phyloP scores from a whole-genome alignment of 2,888 invertebrate genomes.

The Hetaerina titia region DNA sequence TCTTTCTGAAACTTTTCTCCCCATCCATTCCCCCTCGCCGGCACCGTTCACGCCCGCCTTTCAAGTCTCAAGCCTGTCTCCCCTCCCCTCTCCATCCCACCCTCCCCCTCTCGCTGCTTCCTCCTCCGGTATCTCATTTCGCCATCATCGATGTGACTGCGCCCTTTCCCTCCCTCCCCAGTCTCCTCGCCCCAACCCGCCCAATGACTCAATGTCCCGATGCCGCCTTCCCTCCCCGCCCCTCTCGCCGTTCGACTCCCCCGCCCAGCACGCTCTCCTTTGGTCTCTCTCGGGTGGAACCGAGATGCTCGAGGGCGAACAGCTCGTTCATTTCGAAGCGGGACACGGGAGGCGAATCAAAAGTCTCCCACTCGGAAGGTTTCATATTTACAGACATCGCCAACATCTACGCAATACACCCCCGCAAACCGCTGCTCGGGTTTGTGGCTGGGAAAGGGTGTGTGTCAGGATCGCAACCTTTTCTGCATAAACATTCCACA shows the following conservation, averaged over 20 bases:
- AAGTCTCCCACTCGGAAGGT: too few species aligned
- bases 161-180: not conserved
- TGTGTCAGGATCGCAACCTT: too few species aligned
- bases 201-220: not conserved
- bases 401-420: too few species aligned
- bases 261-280: not conserved
- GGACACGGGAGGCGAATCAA: too few species aligned
- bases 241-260: not conserved
- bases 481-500: too few species aligned
- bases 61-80: too few species aligned
- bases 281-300: not conserved
- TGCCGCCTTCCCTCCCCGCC: not conserved
- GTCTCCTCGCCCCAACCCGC: slow-evolving; percentile 41
- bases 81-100: not conserved
- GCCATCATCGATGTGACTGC: slow-evolving; percentile 16
- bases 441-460: too few species aligned
- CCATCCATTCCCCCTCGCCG: not conserved
- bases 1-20: not conserved
- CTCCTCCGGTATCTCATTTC: slow-evolving; percentile 18
- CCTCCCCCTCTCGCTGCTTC: not conserved
- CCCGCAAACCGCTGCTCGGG: too few species aligned
- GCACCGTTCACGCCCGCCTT: too few species aligned
- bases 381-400: too few species aligned
- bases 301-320: too few species aligned
- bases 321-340: too few species aligned